phyloP scores from a whole-genome alignment of 1,140 invertebrate species.

The Saccostrea glomerata region DNA sequence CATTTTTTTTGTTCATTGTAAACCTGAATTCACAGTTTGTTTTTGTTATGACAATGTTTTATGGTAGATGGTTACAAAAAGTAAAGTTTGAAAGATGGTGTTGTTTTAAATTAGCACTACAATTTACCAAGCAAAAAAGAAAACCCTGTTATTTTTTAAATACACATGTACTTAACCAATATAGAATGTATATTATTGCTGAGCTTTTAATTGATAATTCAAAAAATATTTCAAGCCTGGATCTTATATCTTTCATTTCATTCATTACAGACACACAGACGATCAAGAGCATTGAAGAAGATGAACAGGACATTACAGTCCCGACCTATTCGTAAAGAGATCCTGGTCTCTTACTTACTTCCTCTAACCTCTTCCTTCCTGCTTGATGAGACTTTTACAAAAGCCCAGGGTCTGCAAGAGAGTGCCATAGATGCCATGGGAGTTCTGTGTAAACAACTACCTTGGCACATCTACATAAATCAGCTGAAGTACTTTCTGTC shows the following conservation, averaged over 20 bases:
- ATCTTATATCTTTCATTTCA: neutral
- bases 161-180: too few relatives aligned
- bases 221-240: too few relatives aligned
- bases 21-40: too few relatives aligned
- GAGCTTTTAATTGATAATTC: too few relatives aligned
- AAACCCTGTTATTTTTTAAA: too few relatives aligned
- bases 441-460: slow-evolving; percentile 86
- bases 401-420: slow-evolving; percentile 90
- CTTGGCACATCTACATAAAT: slow-evolving; percentile 92
- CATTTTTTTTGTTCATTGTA: too few relatives aligned
- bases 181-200: too few relatives aligned
- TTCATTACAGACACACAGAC: slow-evolving; percentile 85
- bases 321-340: slow-evolving; percentile 84
- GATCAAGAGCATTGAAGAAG: slow-evolving; percentile 87
- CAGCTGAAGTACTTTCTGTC: slow-evolving; percentile 89
- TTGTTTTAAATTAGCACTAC: too few relatives aligned
- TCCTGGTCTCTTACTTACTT: slow-evolving; percentile 90
- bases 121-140: too few relatives aligned
- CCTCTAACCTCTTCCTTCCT: slow-evolving; percentile 91
- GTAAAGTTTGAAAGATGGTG: too few relatives aligned
- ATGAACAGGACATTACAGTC: slow-evolving; percentile 77
- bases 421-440: slow-evolving; percentile 85
- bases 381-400: slow-evolving; percentile 86
- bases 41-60: too few relatives aligned
- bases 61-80: too few relatives aligned